These are phyloP conservation scores for Lacanobia oleracea DNA, from an alignment of 2,888 invertebrate genomes.

Conservation along the genomic window DNA sequence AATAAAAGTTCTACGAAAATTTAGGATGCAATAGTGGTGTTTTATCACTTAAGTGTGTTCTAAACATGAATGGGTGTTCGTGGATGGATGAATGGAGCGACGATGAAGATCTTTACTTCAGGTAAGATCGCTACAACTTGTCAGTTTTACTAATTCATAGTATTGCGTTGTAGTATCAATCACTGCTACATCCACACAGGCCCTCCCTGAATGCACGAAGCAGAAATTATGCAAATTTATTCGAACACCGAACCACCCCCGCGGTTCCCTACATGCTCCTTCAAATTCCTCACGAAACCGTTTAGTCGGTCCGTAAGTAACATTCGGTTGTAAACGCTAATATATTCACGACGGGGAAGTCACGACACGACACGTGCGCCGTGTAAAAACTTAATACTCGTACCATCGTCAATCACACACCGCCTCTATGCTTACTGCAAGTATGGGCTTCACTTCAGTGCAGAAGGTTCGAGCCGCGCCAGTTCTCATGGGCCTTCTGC, in stretches of 20 bases:
- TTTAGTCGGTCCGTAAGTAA: constrained; percentile 25
- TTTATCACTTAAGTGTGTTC: constrained; percentile 2
- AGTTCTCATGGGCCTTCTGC: constrained; percentile 10
- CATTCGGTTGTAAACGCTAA: constrained; percentile 59
- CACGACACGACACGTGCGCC: constrained; percentile 62
- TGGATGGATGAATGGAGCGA: constrained; percentile 59
- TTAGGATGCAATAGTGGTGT: background rate
- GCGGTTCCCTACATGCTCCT: constrained; percentile 17
- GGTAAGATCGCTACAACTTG: constrained; percentile 32
- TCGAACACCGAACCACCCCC: constrained; percentile 6
- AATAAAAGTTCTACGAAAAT: background rate
- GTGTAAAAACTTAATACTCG: constrained; percentile 50
- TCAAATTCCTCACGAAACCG: constrained; percentile 31
- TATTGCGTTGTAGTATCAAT: background rate
- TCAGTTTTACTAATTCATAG: background rate
- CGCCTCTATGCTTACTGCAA: constrained; percentile 14
- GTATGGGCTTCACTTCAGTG: background rate
- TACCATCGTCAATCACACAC: constrained; percentile 29
- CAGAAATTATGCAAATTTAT: constrained; percentile 33
- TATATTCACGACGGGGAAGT: constrained; percentile 68
- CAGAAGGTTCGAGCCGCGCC: constrained; percentile 10
- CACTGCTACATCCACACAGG: background rate
- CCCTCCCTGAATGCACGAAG: constrained; percentile 7
- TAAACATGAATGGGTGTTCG: constrained; percentile 27
- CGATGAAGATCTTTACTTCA: constrained; percentile 55